These are phyloP conservation scores for Clanis bilineata DNA, from an alignment of 2,888 invertebrate genomes.

Conservation along the genomic window DNA sequence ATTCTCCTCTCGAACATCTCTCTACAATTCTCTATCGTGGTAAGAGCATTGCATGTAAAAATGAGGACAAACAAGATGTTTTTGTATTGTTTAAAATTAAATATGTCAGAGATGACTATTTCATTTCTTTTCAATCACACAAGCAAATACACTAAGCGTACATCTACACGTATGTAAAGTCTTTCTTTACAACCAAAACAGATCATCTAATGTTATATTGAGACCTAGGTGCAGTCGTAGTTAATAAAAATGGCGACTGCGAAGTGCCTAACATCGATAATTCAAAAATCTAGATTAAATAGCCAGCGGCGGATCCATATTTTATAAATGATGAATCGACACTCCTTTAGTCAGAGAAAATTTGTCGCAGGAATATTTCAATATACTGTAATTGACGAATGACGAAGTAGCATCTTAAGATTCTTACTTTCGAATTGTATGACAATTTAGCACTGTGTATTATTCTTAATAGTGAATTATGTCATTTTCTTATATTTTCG, in stretches of 20 bases:
- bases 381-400: too few species aligned
- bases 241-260: not conserved
- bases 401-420: too few species aligned
- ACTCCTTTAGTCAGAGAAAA: too few species aligned
- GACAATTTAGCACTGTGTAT: too few species aligned
- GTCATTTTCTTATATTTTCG: too few species aligned
- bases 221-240: not conserved
- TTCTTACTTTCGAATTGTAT: too few species aligned
- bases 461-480: too few species aligned
- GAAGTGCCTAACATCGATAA: not conserved
- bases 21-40: too few species aligned
- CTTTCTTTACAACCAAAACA: conserved; percentile 29
- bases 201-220: conserved; percentile 26
- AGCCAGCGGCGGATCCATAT: not conserved
- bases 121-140: not conserved
- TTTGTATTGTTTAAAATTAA: not conserved
- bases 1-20: too few species aligned
- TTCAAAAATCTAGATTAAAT: conserved; percentile 19
- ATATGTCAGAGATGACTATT: not conserved
- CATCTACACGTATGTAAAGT: conserved; percentile 12
- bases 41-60: too few species aligned
- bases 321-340: not conserved
- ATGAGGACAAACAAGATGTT: not conserved
- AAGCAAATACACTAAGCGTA: conserved; percentile 12
- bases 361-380: too few species aligned